phyloP scores from a whole-genome alignment of 2,113 vertebrate species.

The Cyphomyrus plagiostoma region DNA sequence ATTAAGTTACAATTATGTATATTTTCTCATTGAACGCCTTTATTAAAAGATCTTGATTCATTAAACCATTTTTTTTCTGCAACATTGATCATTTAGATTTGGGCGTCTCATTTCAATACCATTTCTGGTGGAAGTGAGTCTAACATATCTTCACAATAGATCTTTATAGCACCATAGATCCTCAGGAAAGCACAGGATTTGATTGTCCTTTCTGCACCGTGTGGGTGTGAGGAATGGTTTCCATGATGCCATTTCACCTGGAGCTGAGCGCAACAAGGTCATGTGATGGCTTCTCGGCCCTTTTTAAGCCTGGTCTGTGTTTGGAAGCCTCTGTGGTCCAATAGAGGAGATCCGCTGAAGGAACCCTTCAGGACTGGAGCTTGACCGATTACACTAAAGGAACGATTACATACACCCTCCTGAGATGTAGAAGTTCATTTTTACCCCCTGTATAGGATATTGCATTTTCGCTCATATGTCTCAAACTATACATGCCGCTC shows the following conservation, averaged over 20 bases:
- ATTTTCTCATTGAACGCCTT: slow-evolving; percentile 7
- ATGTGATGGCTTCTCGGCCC: not conserved
- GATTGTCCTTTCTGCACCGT: not conserved
- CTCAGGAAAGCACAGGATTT: not conserved
- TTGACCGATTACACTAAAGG: not conserved
- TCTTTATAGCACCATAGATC: not conserved
- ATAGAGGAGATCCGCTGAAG: not conserved
- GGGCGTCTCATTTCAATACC: not conserved
- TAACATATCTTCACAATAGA: not conserved
- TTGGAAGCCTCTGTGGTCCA: not conserved
- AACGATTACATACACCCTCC: not conserved
- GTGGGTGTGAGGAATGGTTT: not conserved
- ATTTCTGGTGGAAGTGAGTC: not conserved
- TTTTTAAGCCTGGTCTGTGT: not conserved
- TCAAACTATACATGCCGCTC: not conserved
- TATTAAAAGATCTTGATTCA: not conserved
- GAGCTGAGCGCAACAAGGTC: not conserved
- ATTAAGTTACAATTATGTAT: not conserved
- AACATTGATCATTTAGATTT: not conserved
- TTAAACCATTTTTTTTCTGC: not conserved
- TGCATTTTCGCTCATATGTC: not conserved
- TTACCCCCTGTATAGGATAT: not conserved
- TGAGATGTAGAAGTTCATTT: not conserved
- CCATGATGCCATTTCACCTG: not conserved
- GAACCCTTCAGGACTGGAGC: not conserved